Conservation (phyloP, 2,113 vertebrate genomes). For the Pheucticus melanocephalus region DNA sequence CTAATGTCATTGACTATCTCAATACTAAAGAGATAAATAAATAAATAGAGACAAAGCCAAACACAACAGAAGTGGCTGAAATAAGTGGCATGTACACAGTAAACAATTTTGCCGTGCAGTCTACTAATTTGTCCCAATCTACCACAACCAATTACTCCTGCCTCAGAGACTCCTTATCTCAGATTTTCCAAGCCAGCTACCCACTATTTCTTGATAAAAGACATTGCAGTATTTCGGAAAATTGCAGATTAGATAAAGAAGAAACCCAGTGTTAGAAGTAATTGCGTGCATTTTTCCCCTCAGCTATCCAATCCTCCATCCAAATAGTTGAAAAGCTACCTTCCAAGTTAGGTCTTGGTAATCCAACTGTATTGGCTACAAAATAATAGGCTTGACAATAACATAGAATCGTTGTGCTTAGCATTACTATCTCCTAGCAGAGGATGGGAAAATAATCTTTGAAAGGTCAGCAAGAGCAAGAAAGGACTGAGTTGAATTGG, state of each 20-base stretch:
- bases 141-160: constrained; percentile 26
- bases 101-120: not conserved
- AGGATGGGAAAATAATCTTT: not conserved
- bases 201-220: constrained; percentile 46
- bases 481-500: not conserved
- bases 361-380: not conserved
- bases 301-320: not conserved
- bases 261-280: constrained; percentile 32
- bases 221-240: constrained; percentile 48
- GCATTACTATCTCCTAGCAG: not conserved
- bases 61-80: not conserved
- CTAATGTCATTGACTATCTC: not conserved
- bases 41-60: constrained; percentile 6
- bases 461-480: not conserved
- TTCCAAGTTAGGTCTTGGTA: not conserved
- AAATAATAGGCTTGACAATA: constrained; percentile 14
- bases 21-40: constrained; percentile 11
- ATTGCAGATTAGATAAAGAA: constrained; percentile 57
- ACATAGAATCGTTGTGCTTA: not conserved
- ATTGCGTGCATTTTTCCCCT: constrained; percentile 13
- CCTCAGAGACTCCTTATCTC: constrained; percentile 20
- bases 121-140: constrained; percentile 14
- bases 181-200: constrained; percentile 37
- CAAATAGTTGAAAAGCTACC: constrained; percentile 25
- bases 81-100: not conserved